Base-by-base conservation (phyloP, 1,140 invertebrate species). In the Popillia japonica region DNA sequence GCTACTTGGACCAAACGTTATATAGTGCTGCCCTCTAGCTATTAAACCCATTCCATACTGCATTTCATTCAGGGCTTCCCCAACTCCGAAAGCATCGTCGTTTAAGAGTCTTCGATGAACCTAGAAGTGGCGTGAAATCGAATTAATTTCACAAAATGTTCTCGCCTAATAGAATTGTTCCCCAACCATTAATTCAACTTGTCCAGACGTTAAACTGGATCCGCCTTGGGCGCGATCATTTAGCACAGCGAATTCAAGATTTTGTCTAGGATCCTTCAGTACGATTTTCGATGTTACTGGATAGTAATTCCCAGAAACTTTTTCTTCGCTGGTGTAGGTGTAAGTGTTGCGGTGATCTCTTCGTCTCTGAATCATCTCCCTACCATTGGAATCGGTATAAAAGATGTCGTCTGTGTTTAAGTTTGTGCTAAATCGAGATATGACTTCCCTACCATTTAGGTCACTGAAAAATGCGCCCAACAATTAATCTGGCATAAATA, bases 41-140 rank as follows among this genome's bases (percentile, higher is more conserved):
- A 95, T 90, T 2, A 96, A 85, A 17, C 95, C 94, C 81, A 88
- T 83, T 22, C 89, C 88, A 81, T 87, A 91, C 6, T 90, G 94
- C 10, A 88, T 88, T 87, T 97, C 96, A 85, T 96, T 94, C 2
- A 97, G 85, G 8, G 94, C 90, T 89, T 99, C 98, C 0, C 89
- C 93, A 0, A 99, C 97, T 6, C 98, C 98, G 82, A 96, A 96
- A 0, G 91, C 92, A 87, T 99, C 98, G 85, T 99, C 98, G 76
- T 91, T 88, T 0, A 98, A 82, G 14, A 96, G 86, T 76, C 97
- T 90, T 79, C 98, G 90, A 86, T 99, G 98, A 23, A 95, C 90
- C 94, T 96, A 95, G 0, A 94, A 82, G 78, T 6, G n/a, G 27
- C 14, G n/a, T 73, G 7, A 41, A 22, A 41, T 17, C 22, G 4